A percentile compares a stretch with the other conserved stretches of the same genome.
Conservation (phyloP, 2,113 vertebrate species). For the Diphyllodes magnificus region DNA sequence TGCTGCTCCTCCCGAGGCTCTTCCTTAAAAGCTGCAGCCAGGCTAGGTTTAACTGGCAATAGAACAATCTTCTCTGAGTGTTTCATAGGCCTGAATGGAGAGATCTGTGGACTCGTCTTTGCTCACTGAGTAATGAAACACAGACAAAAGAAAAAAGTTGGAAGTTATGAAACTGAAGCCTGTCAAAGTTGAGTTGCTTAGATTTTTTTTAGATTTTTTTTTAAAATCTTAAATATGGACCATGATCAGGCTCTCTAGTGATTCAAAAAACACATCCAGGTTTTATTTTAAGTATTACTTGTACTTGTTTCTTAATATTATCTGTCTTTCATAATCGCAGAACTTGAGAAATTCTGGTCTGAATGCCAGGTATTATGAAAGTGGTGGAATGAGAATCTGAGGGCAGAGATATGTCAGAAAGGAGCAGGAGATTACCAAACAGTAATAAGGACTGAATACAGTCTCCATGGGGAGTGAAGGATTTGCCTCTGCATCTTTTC, state of each 20-base stretch:
- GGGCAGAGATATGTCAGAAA: neutral
- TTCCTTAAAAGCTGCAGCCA: neutral
- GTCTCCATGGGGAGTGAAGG: conserved; percentile 23
- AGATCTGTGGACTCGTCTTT: neutral
- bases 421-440: neutral
- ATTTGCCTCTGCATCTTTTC: conserved; percentile 41
- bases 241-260: neutral
- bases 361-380: neutral
- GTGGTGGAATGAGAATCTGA: neutral
- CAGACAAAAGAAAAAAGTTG: neutral
- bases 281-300: neutral
- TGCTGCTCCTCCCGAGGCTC: neutral
- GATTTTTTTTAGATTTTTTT: neutral
- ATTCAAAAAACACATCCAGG: neutral
- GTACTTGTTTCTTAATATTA: neutral
- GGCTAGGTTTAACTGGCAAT: neutral
- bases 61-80: neutral
- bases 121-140: neutral
- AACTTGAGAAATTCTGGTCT: neutral
- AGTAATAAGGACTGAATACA: neutral
- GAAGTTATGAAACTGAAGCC: neutral
- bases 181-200: neutral
- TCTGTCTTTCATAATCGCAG: neutral
- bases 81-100: neutral
- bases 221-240: neutral